Base-by-base conservation (phyloP, 2,888 invertebrate genomes). In the Cheilosia urbana region DNA sequence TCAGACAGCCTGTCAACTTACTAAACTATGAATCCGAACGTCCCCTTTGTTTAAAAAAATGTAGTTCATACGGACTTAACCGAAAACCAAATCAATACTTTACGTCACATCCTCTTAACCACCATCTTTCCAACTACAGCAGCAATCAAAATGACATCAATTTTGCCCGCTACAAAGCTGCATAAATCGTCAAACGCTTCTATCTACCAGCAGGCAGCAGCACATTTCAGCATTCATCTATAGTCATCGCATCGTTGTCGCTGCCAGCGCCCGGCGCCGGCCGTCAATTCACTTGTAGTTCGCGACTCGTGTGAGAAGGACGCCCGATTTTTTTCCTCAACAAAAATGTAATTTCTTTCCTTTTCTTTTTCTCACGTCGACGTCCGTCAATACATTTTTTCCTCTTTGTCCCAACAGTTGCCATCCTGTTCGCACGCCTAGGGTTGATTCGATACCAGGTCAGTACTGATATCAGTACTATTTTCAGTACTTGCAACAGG, bases 371-470 rank as follows among this genome's bases (percentile, higher is more conserved):
- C n/a, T 13, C 68, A 19, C 51, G 47, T 34, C n/a, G n/a, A n/a
- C n/a, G n/a, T n/a, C n/a, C n/a, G n/a, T n/a, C 27, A 21, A 42
- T 24, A 5, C 5, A 34, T 37, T 49, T 58, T 40, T 30, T 30
- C 40, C 62, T 69, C 9, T 51, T 17, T 53, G 42, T 13, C 3
- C 2, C 7, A n/a, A 17, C 11, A 42, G 21, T 3, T 66, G 19
- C 27, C 49, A 42, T 78, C 57, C n/a, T 60, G 15, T 42, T 73
- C 69, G 0, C 57, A 53, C 73, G 6, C 42, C 24, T 68, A n/a
- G n/a, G n/a, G n/a, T n/a, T n/a, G n/a, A n/a, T n/a, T n/a, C n/a
- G n/a, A n/a, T n/a, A n/a, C n/a, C n/a, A n/a, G n/a, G n/a, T n/a
- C n/a, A n/a, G n/a, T n/a, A n/a, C n/a, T n/a, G n/a, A n/a, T n/a